Percentiles rank a stretch among this genome's conserved stretches.
Evolutionary conservation across 1,140 invertebrate genomes (phyloP).

Genomic region (Wiebesia pumilae): DNA sequence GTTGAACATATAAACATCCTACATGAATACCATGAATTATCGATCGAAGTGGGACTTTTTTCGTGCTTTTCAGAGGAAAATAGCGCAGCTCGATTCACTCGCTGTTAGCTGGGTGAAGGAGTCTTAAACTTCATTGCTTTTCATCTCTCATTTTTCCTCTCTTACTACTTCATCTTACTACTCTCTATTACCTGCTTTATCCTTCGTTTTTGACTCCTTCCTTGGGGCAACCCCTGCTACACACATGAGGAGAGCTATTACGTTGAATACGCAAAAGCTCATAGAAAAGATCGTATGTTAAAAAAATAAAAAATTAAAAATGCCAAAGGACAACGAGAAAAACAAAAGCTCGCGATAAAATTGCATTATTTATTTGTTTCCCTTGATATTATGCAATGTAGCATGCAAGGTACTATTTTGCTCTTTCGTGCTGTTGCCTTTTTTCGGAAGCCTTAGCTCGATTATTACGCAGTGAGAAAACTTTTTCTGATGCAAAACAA

Average conservation of each 20-base stretch:
- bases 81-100: background rate
- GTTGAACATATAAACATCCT: background rate
- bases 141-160: background rate
- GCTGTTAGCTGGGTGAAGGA: slow-evolving; percentile 24
- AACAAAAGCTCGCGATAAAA: slow-evolving; percentile 23
- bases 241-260: background rate
- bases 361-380: slow-evolving; percentile 50
- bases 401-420: background rate
- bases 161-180: background rate
- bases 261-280: background rate
- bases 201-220: background rate
- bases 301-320: slow-evolving; percentile 25
- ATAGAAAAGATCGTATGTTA: background rate
- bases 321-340: background rate
- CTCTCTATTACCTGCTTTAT: background rate
- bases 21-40: slow-evolving; percentile 43
- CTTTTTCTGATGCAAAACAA: background rate
- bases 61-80: slow-evolving; percentile 29
- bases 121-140: background rate
- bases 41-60: slow-evolving; percentile 48
- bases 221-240: background rate
- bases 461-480: background rate
- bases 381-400: background rate
- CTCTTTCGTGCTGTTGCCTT: background rate
- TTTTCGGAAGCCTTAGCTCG: background rate